Conservation (phyloP, 2,888 invertebrate genomes). For the Volucella inanis region DNA sequence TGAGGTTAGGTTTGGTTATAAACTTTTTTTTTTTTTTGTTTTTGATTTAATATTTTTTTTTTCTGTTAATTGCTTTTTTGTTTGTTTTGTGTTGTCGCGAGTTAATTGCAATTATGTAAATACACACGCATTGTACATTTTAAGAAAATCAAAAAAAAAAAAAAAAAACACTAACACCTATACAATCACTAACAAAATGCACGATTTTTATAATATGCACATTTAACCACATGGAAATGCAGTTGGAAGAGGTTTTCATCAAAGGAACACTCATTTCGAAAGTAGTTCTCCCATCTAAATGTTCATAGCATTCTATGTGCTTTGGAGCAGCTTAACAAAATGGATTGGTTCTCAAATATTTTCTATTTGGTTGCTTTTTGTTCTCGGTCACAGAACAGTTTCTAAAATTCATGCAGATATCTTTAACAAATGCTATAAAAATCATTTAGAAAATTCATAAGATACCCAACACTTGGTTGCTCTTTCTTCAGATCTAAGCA, state of each 20-base stretch:
- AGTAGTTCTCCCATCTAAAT: neutral
- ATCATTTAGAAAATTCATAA: no score
- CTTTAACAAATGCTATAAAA: no score
- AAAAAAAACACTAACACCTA: constrained; percentile 34
- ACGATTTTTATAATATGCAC: constrained; percentile 31
- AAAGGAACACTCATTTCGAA: constrained; percentile 34
- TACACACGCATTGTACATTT: constrained; percentile 64
- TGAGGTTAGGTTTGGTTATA: constrained; percentile 82
- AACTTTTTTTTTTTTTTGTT: constrained; percentile 76
- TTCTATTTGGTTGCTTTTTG: neutral
- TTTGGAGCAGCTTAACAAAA: neutral
- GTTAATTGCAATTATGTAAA: constrained; percentile 60
- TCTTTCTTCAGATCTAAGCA: no score
- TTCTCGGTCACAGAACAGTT: neutral
- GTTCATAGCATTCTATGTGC: neutral
- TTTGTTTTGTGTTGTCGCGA: constrained; percentile 70
- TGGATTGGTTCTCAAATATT: no score
- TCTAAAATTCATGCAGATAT: neutral
- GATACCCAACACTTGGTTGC: no score
- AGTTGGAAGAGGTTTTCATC: constrained; percentile 37
- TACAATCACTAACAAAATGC: constrained; percentile 61
- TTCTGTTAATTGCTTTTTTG: constrained; percentile 71
- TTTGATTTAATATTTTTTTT: constrained; percentile 71
- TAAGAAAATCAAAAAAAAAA: constrained; percentile 41
- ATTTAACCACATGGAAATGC: constrained; percentile 29